Evolutionary conservation across 1,140 invertebrate species (phyloP), one percentile per base, ranked within the genome.

Genomic region (Stratiolaelaps scimitus): DNA sequence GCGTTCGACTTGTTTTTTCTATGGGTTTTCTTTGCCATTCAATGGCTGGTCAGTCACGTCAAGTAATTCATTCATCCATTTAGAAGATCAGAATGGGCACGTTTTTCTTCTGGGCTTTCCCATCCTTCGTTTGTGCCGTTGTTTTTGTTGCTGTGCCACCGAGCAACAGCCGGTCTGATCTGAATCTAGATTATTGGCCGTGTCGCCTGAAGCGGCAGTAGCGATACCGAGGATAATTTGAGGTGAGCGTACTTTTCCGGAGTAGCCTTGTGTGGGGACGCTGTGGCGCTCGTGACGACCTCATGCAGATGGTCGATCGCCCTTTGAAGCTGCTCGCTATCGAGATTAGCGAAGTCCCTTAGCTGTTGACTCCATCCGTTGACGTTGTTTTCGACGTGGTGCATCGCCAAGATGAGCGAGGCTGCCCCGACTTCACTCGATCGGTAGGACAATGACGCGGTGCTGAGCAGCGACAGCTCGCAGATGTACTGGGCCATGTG

Each of bases 401-500:
- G 26, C 53, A 60, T 26, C 15, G 53, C 53, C 15, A 60, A 15
- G 10, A 60, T 17, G 26, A 60, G 34, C 13, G 53, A 15, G 2
- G 26, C 53, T 2, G 53, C 53, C 1, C 26, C 53, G 23, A 60
- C 34, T 26, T 60, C 53, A 26, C 53, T 60, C 23, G 53, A 23
- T 23, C 34, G 26, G 23, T 60, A 60, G 17, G 26, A 15, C 23
- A 60, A 26, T 15, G 53, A 60, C 2, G 53, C 4, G 34, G 26
- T 34, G 15, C 26, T 60, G 6, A 60, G 26, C 26, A 60, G 53
- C 2, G 53, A 60, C 6, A 60, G 53, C 20, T 60, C 53, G 23
- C 53, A 60, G 34, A 60, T 60, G 53, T 60, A 60, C 34, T 60
- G 53, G 34, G 53, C 53, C 53, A 60, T 29, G 10, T 60, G 53